Percentiles rank a stretch among this genome's conserved stretches.
Conservation (phyloP, 2,797 vertebrate species). For the Carcharodon carcharias region DNA sequence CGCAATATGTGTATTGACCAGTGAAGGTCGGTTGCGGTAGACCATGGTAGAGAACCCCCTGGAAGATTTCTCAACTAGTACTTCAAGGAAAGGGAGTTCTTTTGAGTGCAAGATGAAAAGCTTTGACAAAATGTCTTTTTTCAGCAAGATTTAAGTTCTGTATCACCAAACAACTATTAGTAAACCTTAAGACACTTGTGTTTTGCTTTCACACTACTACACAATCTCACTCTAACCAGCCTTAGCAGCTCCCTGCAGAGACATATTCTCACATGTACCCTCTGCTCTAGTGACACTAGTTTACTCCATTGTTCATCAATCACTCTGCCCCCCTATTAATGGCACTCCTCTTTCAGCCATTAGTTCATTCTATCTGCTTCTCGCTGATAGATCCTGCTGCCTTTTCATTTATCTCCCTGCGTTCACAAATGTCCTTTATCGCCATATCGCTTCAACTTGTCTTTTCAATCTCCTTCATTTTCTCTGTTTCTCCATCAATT, state of each 20-base stretch:
- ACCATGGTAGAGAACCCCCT: too few species aligned
- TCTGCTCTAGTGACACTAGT: background rate
- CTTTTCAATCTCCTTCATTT: background rate
- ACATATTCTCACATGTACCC: background rate
- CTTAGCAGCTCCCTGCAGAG: background rate
- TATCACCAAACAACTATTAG: too few species aligned
- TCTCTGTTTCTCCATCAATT: background rate
- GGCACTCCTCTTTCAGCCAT: background rate
- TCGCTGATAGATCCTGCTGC: background rate
- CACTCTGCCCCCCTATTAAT: background rate
- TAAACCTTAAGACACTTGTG: background rate
- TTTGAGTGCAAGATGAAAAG: too few species aligned
- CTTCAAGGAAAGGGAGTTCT: too few species aligned
- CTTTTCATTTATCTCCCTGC: background rate
- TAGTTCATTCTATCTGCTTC: background rate
- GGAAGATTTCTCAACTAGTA: too few species aligned
- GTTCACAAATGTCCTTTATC: background rate
- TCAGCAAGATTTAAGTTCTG: too few species aligned
- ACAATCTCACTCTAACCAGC: background rate
- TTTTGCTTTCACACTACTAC: background rate
- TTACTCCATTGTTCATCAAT: background rate
- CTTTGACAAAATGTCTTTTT: too few species aligned
- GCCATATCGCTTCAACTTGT: background rate
- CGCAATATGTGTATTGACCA: too few species aligned
- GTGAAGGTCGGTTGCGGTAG: too few species aligned